Evolutionary conservation across 64 coral and sea anemone genomes (phyloP).

Genomic region (Actinia equina): DNA sequence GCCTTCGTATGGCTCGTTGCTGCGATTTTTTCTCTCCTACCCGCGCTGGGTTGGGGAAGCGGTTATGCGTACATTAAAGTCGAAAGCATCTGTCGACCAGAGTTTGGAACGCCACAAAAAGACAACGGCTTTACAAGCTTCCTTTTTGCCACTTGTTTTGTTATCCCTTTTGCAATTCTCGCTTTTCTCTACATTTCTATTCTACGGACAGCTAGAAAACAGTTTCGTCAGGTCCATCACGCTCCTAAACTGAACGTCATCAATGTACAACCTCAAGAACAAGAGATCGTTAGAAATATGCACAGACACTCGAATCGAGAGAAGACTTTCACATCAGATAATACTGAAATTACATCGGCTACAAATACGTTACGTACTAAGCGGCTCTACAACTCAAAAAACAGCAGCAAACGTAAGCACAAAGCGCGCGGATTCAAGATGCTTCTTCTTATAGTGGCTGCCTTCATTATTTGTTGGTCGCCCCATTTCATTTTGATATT

Average conservation of each 20-base stretch:
- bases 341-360: constrained; percentile 73
- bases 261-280: constrained; percentile 8
- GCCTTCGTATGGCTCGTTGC: constrained; percentile 61
- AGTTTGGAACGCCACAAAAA: constrained; percentile 58
- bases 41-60: constrained; percentile 69
- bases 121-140: constrained; percentile 89
- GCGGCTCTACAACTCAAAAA: constrained; percentile 3
- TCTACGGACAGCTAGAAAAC: constrained; percentile 66
- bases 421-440: constrained; percentile 71
- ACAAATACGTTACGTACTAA: constrained; percentile 46
- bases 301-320: neutral
- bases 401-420: constrained; percentile 20
- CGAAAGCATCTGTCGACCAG: constrained; percentile 71
- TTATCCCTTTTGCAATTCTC: constrained; percentile 62
- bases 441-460: constrained; percentile 69
- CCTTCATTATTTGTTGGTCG: constrained; percentile 83
- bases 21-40: constrained; percentile 48
- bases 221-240: constrained; percentile 77
- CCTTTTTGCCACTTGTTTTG: constrained; percentile 71
- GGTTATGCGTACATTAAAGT: constrained; percentile 54
- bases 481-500: constrained; percentile 91
- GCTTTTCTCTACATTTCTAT: constrained; percentile 77
- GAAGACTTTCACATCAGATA: constrained; percentile 17
- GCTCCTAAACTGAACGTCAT: constrained; percentile 6
- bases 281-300: neutral